phyloP scores from a whole-genome alignment of 2,113 vertebrate genomes.

The Tylochromis polylepis region DNA sequence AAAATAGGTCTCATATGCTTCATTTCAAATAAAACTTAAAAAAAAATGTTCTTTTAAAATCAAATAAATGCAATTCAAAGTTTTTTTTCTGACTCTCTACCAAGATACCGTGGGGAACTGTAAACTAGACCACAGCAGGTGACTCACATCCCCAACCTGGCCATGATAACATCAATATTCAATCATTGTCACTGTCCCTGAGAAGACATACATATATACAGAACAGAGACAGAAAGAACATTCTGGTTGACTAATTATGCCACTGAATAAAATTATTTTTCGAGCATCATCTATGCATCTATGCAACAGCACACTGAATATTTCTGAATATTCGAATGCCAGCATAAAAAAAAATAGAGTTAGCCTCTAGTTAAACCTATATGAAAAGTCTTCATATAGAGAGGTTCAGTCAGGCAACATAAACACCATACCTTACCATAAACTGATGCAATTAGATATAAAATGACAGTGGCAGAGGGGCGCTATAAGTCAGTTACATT shows the following conservation, averaged over 20 bases:
- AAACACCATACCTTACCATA: neutral
- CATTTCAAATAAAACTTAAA: neutral
- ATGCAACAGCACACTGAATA: neutral
- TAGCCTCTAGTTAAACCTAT: neutral
- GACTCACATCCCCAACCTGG: conserved; percentile 16
- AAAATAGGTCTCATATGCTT: neutral
- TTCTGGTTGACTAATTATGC: neutral
- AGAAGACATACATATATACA: neutral
- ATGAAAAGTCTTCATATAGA: neutral
- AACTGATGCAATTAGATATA: neutral
- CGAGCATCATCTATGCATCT: neutral
- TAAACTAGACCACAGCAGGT: conserved; percentile 11
- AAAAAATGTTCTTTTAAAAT: neutral
- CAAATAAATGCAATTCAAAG: neutral
- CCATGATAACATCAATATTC: conserved; percentile 29
- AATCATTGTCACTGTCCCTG: conserved; percentile 5
- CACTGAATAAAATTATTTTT: neutral
- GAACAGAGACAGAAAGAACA: neutral
- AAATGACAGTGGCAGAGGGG: neutral
- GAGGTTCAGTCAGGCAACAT: neutral
- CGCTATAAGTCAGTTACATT: neutral
- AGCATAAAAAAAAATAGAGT: neutral
- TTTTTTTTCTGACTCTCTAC: neutral
- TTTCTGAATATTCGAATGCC: neutral
- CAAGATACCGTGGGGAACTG: neutral